A percentile compares a stretch with the other conserved stretches of the same genome.
Evolutionary conservation across 2,113 vertebrate species (phyloP).

Genomic region (Heterochromis multidens): DNA sequence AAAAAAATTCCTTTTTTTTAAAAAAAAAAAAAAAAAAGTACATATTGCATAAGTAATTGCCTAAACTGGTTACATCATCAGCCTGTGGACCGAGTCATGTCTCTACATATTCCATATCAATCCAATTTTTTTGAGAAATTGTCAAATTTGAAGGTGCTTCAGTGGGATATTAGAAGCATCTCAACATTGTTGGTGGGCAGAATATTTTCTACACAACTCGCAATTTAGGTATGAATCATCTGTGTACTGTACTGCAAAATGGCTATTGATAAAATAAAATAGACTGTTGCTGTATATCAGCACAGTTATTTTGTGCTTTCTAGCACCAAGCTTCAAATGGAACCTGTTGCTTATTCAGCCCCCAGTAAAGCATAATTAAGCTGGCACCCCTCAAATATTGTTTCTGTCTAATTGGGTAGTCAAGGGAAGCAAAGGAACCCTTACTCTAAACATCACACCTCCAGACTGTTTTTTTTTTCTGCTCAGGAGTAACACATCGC

Average conservation of each 20-base stretch:
- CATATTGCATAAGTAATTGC: no score
- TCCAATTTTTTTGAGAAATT: not conserved
- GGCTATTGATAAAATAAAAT: conserved; percentile 40
- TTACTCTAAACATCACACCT: conserved; percentile 30
- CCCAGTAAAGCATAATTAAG: conserved; percentile 40
- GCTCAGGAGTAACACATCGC: conserved; percentile 7
- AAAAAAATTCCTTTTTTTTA: no score
- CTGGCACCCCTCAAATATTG: conserved; percentile 31
- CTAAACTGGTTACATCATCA: no score
- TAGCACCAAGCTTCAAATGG: conserved; percentile 6
- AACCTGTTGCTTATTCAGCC: conserved; percentile 47
- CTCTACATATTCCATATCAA: conserved; percentile 21
- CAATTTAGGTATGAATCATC: conserved; percentile 49
- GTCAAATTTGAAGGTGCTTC: conserved; percentile 27
- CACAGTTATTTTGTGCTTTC: conserved; percentile 2
- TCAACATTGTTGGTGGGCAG: conserved; percentile 23
- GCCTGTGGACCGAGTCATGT: conserved; percentile 14
- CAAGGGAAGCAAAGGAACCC: not conserved
- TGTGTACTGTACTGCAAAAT: conserved; percentile 12
- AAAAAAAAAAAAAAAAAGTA: no score
- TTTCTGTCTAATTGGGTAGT: conserved; percentile 52
- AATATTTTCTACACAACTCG: conserved; percentile 12
- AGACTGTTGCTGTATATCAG: not conserved
- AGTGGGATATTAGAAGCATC: conserved; percentile 40
- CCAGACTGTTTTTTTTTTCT: conserved; percentile 4